Percentiles rank a stretch among this genome's conserved stretches.
phyloP scores from a whole-genome alignment of 2,888 invertebrate species.

The Eristalis pertinax region DNA sequence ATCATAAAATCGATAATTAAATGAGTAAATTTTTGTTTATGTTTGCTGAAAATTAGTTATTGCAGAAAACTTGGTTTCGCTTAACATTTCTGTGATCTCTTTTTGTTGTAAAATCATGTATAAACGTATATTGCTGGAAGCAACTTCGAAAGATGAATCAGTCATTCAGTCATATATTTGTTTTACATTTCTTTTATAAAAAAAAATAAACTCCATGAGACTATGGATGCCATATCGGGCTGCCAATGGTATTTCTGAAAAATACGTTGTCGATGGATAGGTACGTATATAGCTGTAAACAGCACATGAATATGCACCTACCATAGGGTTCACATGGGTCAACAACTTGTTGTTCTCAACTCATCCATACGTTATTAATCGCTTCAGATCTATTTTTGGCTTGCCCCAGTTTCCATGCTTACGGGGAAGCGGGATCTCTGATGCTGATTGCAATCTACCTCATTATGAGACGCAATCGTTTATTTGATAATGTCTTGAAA shows the following conservation, averaged over 20 bases:
- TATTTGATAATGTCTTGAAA: slow-evolving; percentile 1
- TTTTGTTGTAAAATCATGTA: too few relatives aligned
- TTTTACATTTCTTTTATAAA: not conserved
- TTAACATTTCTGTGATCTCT: too few relatives aligned
- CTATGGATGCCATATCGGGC: not conserved
- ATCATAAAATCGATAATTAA: too few relatives aligned
- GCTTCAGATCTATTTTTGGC: slow-evolving; percentile 8
- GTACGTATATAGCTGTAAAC: not conserved
- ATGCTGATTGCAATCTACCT: not conserved
- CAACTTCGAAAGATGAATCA: too few relatives aligned
- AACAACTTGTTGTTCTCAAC: slow-evolving; percentile 32
- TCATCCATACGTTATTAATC: not conserved
- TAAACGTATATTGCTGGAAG: too few relatives aligned
- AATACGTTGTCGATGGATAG: not conserved
- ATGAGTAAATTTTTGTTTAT: too few relatives aligned
- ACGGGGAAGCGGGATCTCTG: not conserved
- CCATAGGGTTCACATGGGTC: not conserved
- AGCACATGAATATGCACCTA: not conserved
- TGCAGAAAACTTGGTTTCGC: too few relatives aligned
- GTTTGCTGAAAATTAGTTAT: too few relatives aligned
- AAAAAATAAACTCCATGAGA: not conserved
- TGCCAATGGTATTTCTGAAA: slow-evolving; percentile 17
- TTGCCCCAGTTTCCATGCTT: slow-evolving; percentile 7
- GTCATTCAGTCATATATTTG: too few relatives aligned
- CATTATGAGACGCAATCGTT: slow-evolving; percentile 15